A percentile compares a stretch with the other conserved stretches of the same genome.
Evolutionary conservation across 2,797 vertebrate species (phyloP).

Genomic region (Mus minutoides): DNA sequence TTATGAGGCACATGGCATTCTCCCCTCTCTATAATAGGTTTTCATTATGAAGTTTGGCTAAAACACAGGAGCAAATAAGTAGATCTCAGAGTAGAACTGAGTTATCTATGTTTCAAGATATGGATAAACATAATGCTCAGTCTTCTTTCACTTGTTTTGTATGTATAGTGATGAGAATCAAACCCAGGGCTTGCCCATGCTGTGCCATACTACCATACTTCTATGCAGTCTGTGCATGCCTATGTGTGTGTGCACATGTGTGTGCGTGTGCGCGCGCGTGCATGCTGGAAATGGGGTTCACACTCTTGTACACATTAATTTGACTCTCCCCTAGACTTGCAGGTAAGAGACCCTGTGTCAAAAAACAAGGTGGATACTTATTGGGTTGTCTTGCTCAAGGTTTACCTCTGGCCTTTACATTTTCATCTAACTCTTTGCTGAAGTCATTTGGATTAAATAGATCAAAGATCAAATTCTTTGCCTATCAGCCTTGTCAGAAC

Average conservation of each 20-base stretch:
- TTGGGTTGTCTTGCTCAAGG: not conserved
- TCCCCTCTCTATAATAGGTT: not conserved
- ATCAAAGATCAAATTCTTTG: not conserved
- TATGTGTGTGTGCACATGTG: not conserved
- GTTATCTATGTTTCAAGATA: not conserved
- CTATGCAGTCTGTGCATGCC: not conserved
- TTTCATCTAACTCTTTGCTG: not conserved
- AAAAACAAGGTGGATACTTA: not conserved
- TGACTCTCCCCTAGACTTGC: not conserved
- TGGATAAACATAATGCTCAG: not conserved
- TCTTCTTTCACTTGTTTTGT: not conserved
- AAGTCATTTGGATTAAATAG: not conserved
- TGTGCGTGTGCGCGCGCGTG: not conserved
- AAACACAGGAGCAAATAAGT: not conserved
- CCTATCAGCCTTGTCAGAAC: not conserved
- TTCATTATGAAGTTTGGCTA: not conserved
- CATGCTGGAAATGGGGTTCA: not conserved
- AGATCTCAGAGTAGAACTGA: not conserved
- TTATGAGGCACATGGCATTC: not conserved
- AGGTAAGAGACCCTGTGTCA: not conserved
- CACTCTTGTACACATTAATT: not conserved
- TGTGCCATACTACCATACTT: not conserved
- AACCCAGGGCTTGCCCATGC: not conserved
- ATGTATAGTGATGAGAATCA: not conserved
- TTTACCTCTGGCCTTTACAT: not conserved